Evolutionary conservation across 2,888 invertebrate genomes (phyloP), one percentile per base, ranked within the genome.

Genomic region (Parnassius apollo): DNA sequence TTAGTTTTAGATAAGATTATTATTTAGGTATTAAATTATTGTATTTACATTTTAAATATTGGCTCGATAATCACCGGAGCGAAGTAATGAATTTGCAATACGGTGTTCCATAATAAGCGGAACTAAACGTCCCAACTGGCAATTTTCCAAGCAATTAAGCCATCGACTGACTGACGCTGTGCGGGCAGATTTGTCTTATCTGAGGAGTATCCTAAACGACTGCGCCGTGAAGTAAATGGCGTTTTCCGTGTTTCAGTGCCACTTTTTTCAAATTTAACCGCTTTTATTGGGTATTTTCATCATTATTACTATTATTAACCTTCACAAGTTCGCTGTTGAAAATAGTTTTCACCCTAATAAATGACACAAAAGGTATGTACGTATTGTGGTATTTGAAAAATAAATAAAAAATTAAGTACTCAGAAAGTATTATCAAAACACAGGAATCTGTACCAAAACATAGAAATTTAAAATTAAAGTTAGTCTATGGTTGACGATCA

Each of bases 61-160:
- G 49, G 2, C 22, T 55, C 49, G 48, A 49, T 60, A 60, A 60
- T 60, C 60, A 49, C 49, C 25, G 54, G 18, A 55, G 49, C 42
- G 13, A 49, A 60, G 18, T 55, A 55, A 60, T 60, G 60, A 60
- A 44, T 44, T 46, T 57, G 61, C 44, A 56, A 56, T 48, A 48
- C 12, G 25, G 25, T 25, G 25, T 25, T 12, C 18, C 22, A 44
- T 56, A 61, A 62, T 45, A 46, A 52, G n/a, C 52, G 10, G 13
- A 66, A 64, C 69, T 66, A 68, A 68, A 68, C 66, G 68, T 66
- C 62, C 67, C 62, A 69, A 65, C 72, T 76, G 75, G 76, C 76
- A 53, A 60, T 53, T 55, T 59, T 71, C 76, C 76, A 75, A 74
- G 67, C 74, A 76, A 75, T 76, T 74, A 75, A 69, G 68, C 67